phyloP scores from a whole-genome alignment of 2,113 vertebrate species.

The Myodes glareolus region DNA sequence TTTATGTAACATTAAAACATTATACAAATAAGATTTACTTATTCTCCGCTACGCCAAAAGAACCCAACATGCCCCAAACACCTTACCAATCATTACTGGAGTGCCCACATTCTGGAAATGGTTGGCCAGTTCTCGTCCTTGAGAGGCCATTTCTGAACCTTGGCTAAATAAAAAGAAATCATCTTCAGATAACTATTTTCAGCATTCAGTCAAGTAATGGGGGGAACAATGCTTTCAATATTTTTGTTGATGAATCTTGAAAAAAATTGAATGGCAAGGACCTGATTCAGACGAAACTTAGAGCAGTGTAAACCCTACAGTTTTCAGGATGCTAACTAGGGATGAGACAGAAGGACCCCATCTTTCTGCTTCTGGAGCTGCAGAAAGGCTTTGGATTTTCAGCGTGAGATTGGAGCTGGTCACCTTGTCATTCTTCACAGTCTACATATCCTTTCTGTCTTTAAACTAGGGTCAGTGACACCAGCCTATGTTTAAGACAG shows the following conservation, averaged over 20 bases:
- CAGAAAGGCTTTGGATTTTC: background rate
- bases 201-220: background rate
- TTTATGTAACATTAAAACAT: background rate
- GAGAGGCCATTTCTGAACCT: conserved; percentile 92
- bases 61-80: background rate
- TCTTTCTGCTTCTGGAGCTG: background rate
- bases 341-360: background rate
- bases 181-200: conserved; percentile 34
- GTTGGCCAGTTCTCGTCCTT: conserved; percentile 94
- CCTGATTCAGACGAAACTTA: conserved; percentile 17
- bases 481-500: background rate
- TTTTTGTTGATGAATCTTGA: conserved; percentile 13
- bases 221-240: background rate
- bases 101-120: conserved; percentile 95
- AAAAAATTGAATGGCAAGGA: background rate
- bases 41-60: background rate
- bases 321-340: background rate
- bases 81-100: conserved; percentile 97
- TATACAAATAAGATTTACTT: background rate
- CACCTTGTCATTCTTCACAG: background rate
- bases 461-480: background rate
- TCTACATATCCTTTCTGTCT: background rate
- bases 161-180: conserved; percentile 88
- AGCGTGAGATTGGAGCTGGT: background rate
- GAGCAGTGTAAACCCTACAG: background rate